Evolutionary conservation across 2,113 vertebrate species (phyloP).

Genomic region (Phycodurus eques): DNA sequence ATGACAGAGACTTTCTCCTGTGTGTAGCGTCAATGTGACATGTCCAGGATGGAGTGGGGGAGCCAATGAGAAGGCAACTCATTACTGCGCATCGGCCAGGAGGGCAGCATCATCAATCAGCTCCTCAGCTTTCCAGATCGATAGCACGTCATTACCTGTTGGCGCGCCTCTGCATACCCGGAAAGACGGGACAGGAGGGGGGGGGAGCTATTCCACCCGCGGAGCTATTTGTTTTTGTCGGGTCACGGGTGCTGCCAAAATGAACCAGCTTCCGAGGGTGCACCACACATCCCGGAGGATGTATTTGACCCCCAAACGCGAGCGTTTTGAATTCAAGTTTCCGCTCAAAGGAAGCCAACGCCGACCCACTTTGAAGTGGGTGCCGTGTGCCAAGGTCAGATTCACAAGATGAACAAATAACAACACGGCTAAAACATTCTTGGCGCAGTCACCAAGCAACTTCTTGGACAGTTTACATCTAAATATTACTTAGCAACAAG

Average conservation of each 20-base stretch:
- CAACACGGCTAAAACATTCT: constrained; percentile 55
- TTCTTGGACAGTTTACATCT: neutral
- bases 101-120: constrained; percentile 43
- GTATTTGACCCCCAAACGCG: constrained; percentile 24
- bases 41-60: constrained; percentile 1
- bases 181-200: neutral
- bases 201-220: constrained; percentile 35
- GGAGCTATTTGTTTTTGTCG: constrained; percentile 56
- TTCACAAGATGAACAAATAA: constrained; percentile 27
- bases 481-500: neutral
- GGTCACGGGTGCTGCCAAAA: constrained; percentile 73
- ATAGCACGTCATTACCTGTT: constrained; percentile 46
- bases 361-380: constrained; percentile 67
- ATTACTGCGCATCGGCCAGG: constrained; percentile 12
- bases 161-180: constrained; percentile 27
- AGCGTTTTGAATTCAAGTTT: constrained; percentile 44
- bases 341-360: constrained; percentile 50
- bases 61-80: constrained; percentile 11
- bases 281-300: constrained; percentile 40
- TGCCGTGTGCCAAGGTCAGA: constrained; percentile 67
- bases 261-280: constrained; percentile 58
- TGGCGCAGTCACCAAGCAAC: constrained; percentile 23
- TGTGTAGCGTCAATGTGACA: neutral
- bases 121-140: constrained; percentile 43
- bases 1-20: constrained; percentile 1